These are phyloP conservation scores for Drosophila watanabei DNA, from an alignment of 1,140 invertebrate species.

Conservation along the genomic window DNA sequence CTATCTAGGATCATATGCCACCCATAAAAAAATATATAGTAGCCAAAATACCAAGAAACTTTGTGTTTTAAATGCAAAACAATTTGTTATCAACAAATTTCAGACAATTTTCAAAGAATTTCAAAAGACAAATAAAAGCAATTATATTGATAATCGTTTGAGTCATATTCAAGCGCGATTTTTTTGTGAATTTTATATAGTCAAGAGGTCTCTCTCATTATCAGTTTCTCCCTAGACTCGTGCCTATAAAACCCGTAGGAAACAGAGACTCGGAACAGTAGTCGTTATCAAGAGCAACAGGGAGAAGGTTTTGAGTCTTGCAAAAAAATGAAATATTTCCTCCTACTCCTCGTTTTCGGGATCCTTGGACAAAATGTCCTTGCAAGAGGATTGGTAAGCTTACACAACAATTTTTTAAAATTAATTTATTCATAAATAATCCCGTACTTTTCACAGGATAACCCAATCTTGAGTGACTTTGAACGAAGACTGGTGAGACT, in stretches of 20 bases:
- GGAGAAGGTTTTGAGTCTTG: background rate
- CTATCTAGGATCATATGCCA: background rate
- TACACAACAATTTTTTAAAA: too few species aligned
- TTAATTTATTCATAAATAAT: background rate
- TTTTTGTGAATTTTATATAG: background rate
- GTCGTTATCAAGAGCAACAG: background rate
- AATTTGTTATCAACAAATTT: background rate
- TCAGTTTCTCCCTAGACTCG: too few species aligned
- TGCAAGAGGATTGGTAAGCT: slow-evolving; percentile 1
- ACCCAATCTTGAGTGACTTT: background rate
- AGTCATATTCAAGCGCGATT: background rate
- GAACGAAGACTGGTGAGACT: slow-evolving; percentile 1
- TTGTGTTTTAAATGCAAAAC: background rate
- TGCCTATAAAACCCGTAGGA: background rate
- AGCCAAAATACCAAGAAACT: background rate
- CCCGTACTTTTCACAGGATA: background rate
- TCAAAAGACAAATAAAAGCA: background rate
- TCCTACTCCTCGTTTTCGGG: background rate
- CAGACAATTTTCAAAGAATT: background rate
- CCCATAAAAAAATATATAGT: too few species aligned
- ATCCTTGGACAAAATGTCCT: background rate
- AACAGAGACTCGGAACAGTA: too few species aligned
- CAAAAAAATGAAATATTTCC: background rate
- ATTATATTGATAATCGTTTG: background rate
- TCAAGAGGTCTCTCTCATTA: background rate